Percentiles rank a stretch among this genome's conserved stretches.
phyloP scores from a whole-genome alignment of 2,113 vertebrate genomes.

The Poeciliopsis prolifica region DNA sequence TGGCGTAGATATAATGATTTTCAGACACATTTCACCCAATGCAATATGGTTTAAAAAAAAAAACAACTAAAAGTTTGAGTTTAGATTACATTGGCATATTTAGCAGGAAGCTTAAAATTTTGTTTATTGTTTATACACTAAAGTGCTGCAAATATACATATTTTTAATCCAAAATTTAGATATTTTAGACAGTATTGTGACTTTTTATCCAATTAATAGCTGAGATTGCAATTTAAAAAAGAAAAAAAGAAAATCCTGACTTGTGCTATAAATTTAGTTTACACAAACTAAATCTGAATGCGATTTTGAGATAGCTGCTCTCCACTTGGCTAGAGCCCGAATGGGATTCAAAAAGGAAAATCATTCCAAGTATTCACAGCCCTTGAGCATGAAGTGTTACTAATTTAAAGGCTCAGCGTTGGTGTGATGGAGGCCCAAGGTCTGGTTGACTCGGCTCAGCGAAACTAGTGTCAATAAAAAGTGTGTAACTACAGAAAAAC shows the following conservation, averaged over 20 bases:
- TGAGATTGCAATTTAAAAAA: neutral
- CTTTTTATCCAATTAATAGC: neutral
- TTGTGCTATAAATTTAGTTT: neutral
- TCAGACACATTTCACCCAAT: neutral
- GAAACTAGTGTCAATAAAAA: neutral
- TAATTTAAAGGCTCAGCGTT: conserved; percentile 29
- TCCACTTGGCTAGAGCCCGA: neutral
- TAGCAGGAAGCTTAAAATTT: neutral
- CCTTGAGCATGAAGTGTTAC: conserved; percentile 8
- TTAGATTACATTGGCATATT: neutral
- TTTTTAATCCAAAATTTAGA: neutral
- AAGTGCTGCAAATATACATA: neutral
- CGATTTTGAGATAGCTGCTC: neutral
- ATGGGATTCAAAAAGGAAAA: conserved; percentile 18
- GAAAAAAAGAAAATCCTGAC: neutral
- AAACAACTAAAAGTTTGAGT: neutral
- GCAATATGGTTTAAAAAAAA: neutral
- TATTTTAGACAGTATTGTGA: neutral
- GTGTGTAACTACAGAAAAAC: neutral
- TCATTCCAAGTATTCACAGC: conserved; percentile 19
- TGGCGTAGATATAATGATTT: neutral
- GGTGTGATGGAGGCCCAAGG: conserved; percentile 15
- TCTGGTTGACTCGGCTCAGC: conserved; percentile 6
- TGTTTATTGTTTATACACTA: no score
- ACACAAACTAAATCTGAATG: neutral